Conservation (phyloP, 2,113 vertebrate genomes). For the Xyrauchen texanus region DNA sequence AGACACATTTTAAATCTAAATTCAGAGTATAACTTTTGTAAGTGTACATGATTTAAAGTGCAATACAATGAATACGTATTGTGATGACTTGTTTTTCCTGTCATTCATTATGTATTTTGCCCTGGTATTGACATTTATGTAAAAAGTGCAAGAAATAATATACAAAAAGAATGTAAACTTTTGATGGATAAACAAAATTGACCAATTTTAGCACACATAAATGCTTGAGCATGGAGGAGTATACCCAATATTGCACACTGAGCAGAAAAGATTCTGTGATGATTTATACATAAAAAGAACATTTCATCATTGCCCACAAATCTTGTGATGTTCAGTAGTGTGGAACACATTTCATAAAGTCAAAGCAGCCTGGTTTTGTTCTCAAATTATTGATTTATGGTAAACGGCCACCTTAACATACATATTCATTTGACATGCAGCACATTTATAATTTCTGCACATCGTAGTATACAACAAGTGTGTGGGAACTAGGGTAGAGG, state of each 20-base stretch:
- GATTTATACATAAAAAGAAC: conserved; percentile 14
- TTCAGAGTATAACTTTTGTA: neutral
- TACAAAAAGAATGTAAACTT: conserved; percentile 21
- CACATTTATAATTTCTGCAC: conserved; percentile 80
- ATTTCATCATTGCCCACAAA: conserved; percentile 22
- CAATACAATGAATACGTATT: neutral
- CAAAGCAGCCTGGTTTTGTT: conserved; percentile 64
- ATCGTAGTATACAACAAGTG: conserved; percentile 75
- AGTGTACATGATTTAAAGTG: neutral
- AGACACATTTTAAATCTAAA: neutral
- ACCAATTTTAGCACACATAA: neutral
- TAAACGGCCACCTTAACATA: conserved; percentile 78
- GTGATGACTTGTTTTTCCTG: neutral
- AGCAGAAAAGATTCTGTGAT: conserved; percentile 26
- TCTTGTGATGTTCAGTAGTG: conserved; percentile 20
- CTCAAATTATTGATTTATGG: conserved; percentile 68
- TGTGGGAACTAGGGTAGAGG: conserved; percentile 63
- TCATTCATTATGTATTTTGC: conserved; percentile 9
- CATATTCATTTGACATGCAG: conserved; percentile 80
- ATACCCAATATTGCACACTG: conserved; percentile 11
- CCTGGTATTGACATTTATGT: neutral
- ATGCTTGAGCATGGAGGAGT: neutral
- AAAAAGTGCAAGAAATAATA: conserved; percentile 13
- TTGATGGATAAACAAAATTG: neutral
- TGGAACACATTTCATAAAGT: conserved; percentile 55